These are phyloP conservation scores for Caenorhabditis remanei DNA, from an alignment of 1,140 invertebrate species.

Conservation along the genomic window DNA sequence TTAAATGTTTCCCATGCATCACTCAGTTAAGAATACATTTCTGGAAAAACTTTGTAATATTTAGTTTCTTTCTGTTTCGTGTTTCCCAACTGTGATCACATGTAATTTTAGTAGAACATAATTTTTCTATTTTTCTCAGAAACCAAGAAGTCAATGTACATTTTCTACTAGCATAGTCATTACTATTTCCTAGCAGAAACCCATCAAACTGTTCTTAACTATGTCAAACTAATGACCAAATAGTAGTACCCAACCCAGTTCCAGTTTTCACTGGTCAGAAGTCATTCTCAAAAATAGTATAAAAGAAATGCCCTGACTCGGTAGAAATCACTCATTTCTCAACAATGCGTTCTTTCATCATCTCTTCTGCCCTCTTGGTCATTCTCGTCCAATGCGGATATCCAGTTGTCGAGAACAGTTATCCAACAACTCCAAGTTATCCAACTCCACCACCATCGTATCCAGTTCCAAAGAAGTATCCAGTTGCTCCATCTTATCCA, in stretches of 20 bases:
- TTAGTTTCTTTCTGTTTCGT: too few relatives aligned
- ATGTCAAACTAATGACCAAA: not conserved
- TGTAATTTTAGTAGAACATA: too few relatives aligned
- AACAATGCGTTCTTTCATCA: conserved; percentile 18
- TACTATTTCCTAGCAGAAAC: conserved; percentile 1
- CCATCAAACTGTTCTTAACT: not conserved
- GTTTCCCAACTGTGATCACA: too few relatives aligned
- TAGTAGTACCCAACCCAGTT: not conserved
- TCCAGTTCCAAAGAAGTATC: conserved; percentile 16
- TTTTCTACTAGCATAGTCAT: not conserved
- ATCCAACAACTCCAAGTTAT: conserved; percentile 13
- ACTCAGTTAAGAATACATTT: too few relatives aligned
- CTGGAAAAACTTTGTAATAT: too few relatives aligned
- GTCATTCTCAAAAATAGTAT: not conserved
- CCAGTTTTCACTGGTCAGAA: not conserved
- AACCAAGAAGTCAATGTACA: not conserved
- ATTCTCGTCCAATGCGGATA: conserved; percentile 17
- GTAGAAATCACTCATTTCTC: not conserved
- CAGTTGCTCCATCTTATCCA: not conserved
- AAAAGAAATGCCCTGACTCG: not conserved
- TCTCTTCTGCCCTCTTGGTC: conserved; percentile 20
- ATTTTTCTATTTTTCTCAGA: not conserved
- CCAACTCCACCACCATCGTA: conserved; percentile 37
- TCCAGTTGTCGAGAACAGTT: not conserved
- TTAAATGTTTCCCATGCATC: too few relatives aligned